Base-by-base conservation (phyloP, 2,888 invertebrate genomes). In the Stenotaenia linearis region DNA sequence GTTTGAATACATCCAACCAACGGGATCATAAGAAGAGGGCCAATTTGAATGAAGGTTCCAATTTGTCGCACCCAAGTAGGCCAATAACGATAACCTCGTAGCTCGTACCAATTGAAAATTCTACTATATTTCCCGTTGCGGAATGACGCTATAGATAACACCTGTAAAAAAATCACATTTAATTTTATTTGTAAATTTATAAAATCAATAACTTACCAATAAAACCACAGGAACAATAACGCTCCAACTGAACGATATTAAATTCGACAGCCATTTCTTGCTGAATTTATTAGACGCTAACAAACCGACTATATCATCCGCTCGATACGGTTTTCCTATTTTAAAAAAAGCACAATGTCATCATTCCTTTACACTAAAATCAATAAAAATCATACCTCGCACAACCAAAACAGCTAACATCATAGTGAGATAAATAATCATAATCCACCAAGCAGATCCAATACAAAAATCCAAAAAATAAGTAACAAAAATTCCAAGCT, bases 361-460 rank as follows among this genome's bases (percentile, higher is more conserved):
- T n/a, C n/a, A n/a, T n/a, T n/a, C n/a, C n/a, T n/a, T n/a, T n/a
- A n/a, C n/a, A n/a, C n/a, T 3, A 75, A 74, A 75, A 32, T 12
- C 1, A 23, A 23, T 75, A 30, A 12, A 30, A 35, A 69, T 79
- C n/a, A n/a, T 77, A 82, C 83, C 83, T 80, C 83, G 77, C 69
- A 83, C 82, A 76, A 83, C 80, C 40, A 82, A 80, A 37, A 83
- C 77, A 18, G 82, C 82, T 75, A 92, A 88, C 75, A 93, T 88
- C 80, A 82, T 79, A 1, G 81, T 80, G 74, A 83, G 80, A 85
- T 95, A 93, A 61, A 95, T 87, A 79, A 92, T 89, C 85, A 94
- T 91, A 80, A 95, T 90, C 92, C 94, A 95, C 96, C 96, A 96
- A 3, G 91, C 89, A 4, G 94, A 94, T 18, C 93, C 93, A 84